Evolutionary conservation across 2,888 invertebrate genomes (phyloP), one percentile per base, ranked within the genome.

Genomic region (Scaptomyza tumidula): DNA sequence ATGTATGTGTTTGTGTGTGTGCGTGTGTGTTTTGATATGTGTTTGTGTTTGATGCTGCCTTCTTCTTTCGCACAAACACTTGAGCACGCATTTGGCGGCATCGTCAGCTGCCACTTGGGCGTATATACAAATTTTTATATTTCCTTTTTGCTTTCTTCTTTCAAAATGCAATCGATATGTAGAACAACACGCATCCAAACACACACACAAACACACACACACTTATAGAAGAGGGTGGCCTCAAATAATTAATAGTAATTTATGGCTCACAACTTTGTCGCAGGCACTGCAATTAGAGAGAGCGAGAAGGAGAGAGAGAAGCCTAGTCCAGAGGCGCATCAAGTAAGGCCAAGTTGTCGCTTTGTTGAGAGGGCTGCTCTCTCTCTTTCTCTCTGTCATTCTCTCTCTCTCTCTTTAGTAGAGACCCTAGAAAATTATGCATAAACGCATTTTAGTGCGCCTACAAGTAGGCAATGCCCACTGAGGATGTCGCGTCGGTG

Each of bases 81-180:
- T 90, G 78, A 91, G 90, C 90, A 90, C 90, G 90, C 91, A 91
- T 91, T 90, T 84, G 84, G 89, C 89, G 83, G 85, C 83, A 87
- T 72, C 80, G 80, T 77, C 81, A 73, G 81, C 74, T 85, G 86
- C 84, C 86, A 88, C 86, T 82, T 82, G 88, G 86, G 77, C 86
- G 70, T 82, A 33, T 31, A 39, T 46, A 41, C 41, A 16, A 16
- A 33, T 27, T 43, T 41, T 41, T n/a, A n/a, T 11, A 5, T 37
- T n/a, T 11, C 2, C 4, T 58, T 45, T 37, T 63, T 33, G 24
- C 35, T 14, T 41, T 49, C 33, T 56, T 24, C 62, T 65, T 64
- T 62, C 71, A 75, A 71, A 84, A 78, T 78, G 83, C 81, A 84
- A 88, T 84, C 83, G 89, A 84, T 84, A 88, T 74, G 80, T 83